Evolutionary conservation across 2,797 vertebrate species (phyloP), one percentile per base, ranked within the genome.

Genomic region (Sparidentex hasta): DNA sequence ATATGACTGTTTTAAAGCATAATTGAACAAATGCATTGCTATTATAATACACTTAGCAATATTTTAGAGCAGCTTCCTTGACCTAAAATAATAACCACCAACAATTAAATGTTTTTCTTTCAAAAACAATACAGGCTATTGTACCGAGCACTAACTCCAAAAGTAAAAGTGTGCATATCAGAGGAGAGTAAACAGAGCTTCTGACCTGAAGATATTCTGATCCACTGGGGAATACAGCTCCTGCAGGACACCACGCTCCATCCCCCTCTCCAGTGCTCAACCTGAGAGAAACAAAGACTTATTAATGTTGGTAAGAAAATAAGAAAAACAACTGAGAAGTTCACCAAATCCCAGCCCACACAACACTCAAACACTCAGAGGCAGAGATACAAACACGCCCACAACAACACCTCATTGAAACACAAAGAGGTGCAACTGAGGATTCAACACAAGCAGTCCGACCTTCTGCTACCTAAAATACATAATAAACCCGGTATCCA

Each of bases 191-290:
- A 72, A 66, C 11, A 2, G 46, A 74, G 50, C 3, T 43, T 83
- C 81, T 62, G 51, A 98, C 96, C 94, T 99, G 96, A 70, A 99
- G 94, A 87, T 96, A 98, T 81, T 98, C 97, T 1, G 96, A 94
- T 55, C 95, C 96, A 2, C 90, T 94, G 11, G 97, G 97, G 48
- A 94, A 98, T 55, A 98, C 98, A 0, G 97, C 88, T 44, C 95
- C 96, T 21, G 94, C 94, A 0, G 98, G 97, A 81, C 98, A 99
- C 98, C 98, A 99, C 0, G 98, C 98, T 3, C 98, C 98, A 6
- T 99, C 98, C 0, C 98, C 98, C 0, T 97, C 97, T 0, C 95
- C 97, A 41, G 95, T 96, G 41, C 96, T 97, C 87, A 99, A 83
- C 92, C 97, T 99, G 84, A 33, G 23, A 12, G 67, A 76, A 56